A percentile compares a stretch with the other conserved stretches of the same genome.
Evolutionary conservation across 2,113 vertebrate species (phyloP).

Genomic region (Carassius carassius): DNA sequence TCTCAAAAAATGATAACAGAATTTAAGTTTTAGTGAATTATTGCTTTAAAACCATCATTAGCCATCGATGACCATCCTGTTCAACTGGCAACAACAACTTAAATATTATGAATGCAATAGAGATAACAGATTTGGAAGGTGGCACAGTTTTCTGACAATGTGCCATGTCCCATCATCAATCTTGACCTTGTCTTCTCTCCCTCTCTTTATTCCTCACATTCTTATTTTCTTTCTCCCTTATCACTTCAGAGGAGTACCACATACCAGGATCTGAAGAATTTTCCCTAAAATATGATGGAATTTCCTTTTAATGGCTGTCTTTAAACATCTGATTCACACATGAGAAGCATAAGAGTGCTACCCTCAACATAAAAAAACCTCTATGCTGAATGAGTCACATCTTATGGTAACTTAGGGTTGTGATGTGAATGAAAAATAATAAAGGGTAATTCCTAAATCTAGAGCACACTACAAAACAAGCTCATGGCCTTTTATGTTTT

Average conservation of each 20-base stretch:
- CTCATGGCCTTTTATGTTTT: neutral
- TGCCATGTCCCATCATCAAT: neutral
- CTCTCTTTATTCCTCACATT: neutral
- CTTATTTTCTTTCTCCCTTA: constrained; percentile 9
- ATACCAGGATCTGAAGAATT: constrained; percentile 33
- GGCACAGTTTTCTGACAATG: neutral
- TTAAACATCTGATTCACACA: constrained; percentile 71
- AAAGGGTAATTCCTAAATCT: neutral
- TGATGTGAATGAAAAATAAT: neutral
- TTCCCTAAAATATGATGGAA: constrained; percentile 61
- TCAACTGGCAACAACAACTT: neutral
- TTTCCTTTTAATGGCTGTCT: constrained; percentile 59
- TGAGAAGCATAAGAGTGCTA: constrained; percentile 21
- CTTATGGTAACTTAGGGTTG: neutral
- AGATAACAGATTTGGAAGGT: neutral
- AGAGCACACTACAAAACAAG: neutral
- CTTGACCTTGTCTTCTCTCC: neutral
- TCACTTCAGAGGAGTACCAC: constrained; percentile 20
- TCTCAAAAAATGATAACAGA: too few relatives aligned
- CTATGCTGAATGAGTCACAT: neutral
- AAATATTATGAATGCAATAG: neutral
- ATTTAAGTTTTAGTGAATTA: too few relatives aligned
- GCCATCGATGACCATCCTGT: neutral
- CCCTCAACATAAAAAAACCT: neutral
- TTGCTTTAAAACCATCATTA: neutral